Conservation (phyloP, 2,113 vertebrate genomes). For the Pithys albifrons region DNA sequence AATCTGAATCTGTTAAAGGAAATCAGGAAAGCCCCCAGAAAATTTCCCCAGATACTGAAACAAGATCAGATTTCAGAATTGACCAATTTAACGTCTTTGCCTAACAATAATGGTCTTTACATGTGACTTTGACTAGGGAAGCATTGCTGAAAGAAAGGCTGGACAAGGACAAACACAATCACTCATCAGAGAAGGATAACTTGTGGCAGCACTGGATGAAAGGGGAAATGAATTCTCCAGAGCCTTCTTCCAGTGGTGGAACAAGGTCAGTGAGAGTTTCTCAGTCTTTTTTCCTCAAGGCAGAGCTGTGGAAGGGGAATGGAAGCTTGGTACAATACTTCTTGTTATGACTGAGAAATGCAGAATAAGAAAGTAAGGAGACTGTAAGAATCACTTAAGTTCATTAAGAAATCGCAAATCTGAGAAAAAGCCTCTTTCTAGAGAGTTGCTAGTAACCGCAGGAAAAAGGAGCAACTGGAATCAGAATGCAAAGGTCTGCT, state of each 20-base stretch:
- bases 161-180: neutral
- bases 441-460: neutral
- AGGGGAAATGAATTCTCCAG: neutral
- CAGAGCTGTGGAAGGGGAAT: neutral
- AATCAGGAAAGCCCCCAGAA: neutral
- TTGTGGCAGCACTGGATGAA: fast-evolving
- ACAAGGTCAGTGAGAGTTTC: neutral
- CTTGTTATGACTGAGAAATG: neutral
- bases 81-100: neutral
- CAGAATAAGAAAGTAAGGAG: neutral
- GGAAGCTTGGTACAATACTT: neutral
- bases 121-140: neutral
- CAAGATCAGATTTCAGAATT: neutral
- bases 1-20: neutral
- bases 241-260: neutral
- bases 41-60: neutral
- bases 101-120: neutral
- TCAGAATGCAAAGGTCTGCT: neutral
- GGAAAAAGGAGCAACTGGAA: neutral
- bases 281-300: neutral
- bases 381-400: neutral
- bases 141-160: neutral
- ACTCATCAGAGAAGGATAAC: neutral
- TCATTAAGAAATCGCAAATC: neutral
- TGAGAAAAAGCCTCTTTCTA: neutral